Conservation (phyloP, 2,797 vertebrate genomes). For the Phylloscopus collybita region DNA sequence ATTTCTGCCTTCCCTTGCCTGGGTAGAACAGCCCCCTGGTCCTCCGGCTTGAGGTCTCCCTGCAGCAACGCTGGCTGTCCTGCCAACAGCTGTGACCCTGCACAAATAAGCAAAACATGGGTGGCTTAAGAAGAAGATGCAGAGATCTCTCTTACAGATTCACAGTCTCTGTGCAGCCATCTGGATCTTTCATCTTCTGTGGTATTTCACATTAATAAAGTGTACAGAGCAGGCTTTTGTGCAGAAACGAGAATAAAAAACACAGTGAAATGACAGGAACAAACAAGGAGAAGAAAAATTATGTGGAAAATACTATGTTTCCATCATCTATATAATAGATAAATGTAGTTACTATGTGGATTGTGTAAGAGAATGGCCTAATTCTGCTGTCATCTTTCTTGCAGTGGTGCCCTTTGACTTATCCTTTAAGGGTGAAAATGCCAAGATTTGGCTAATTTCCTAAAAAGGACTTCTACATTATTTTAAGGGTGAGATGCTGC, state of each 20-base stretch:
- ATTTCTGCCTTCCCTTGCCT: neutral
- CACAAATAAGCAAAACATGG: neutral
- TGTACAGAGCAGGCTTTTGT: neutral
- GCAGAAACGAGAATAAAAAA: neutral
- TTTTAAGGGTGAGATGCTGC: neutral
- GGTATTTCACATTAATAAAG: neutral
- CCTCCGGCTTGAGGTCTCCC: accelerated
- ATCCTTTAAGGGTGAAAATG: neutral
- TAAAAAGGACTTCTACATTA: neutral
- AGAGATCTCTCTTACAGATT: neutral
- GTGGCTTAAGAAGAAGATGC: neutral
- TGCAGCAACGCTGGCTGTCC: accelerated
- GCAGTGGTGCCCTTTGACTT: neutral
- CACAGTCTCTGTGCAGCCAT: neutral
- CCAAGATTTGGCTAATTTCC: neutral
- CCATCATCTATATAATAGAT: neutral
- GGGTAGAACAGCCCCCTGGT: neutral
- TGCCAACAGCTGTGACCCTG: neutral
- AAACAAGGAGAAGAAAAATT: neutral
- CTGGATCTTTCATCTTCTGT: neutral
- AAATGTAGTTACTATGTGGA: neutral
- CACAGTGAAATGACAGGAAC: neutral
- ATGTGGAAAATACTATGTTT: neutral
- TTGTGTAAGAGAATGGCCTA: neutral
- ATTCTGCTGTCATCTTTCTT: neutral